A percentile compares a stretch with the other conserved stretches of the same genome.
phyloP scores from a whole-genome alignment of 2,888 invertebrate species.

The Hyposoter didymator region DNA sequence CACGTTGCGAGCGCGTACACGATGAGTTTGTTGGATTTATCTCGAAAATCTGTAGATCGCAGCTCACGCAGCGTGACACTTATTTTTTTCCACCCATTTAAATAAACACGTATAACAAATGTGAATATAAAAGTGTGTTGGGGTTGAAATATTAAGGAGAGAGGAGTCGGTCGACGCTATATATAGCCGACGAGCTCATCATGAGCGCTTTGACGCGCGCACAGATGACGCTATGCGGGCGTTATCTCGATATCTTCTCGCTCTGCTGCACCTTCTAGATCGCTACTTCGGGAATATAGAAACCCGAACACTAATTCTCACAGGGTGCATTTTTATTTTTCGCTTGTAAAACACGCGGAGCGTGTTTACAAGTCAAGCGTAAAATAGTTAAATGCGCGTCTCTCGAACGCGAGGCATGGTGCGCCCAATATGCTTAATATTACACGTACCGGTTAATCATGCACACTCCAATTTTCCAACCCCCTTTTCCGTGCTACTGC shows the following conservation, averaged over 20 bases:
- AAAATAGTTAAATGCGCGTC: slow-evolving; percentile 32
- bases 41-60: slow-evolving; percentile 63
- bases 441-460: slow-evolving; percentile 76
- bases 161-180: slow-evolving; percentile 36
- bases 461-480: slow-evolving; percentile 77
- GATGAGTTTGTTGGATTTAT: slow-evolving; percentile 55
- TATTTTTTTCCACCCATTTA: slow-evolving; percentile 12
- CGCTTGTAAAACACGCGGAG: background rate
- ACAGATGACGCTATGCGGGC: slow-evolving; percentile 83
- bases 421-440: slow-evolving; percentile 39
- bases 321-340: background rate
- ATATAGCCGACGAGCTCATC: slow-evolving; percentile 65
- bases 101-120: background rate
- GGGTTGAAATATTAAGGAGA: slow-evolving; percentile 5
- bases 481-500: slow-evolving; percentile 15
- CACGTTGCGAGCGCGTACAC: background rate
- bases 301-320: slow-evolving; percentile 60
- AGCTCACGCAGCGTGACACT: slow-evolving; percentile 58
- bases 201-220: slow-evolving; percentile 63
- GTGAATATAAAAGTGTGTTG: slow-evolving; percentile 5
- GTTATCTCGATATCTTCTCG: slow-evolving; percentile 79
- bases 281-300: slow-evolving; percentile 71
- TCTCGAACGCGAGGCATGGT: slow-evolving; percentile 19
- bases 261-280: slow-evolving; percentile 77
- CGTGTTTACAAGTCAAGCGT: slow-evolving; percentile 40